Evolutionary conservation across 2,888 invertebrate species (phyloP), one percentile per base, ranked within the genome.

Genomic region (Eupeodes latifasciatus): DNA sequence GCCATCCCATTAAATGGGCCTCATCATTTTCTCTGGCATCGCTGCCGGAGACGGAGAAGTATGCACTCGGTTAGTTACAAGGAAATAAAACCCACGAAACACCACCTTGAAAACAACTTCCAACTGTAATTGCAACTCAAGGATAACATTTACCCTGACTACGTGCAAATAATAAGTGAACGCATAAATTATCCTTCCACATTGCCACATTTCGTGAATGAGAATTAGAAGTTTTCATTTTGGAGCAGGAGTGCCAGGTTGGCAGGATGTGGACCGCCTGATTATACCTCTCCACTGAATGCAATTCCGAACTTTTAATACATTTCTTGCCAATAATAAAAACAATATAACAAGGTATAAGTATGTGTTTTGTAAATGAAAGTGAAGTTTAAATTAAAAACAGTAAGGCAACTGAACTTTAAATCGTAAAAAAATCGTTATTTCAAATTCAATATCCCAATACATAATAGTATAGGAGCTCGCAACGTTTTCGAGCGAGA

Each of bases 141-240:
- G 85, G 85, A 85, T 85, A 85, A 81, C 85, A 81, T 85, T 79
- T 79, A 62, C 79, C 79, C 69, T 3, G 49, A 14, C 80, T 80
- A 80, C 76, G 76, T 80, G 80, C 76, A 80, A 85, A 85, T 76
- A 85, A 76, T 80, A 85, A 85, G 80, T 76, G 67, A 85, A 81
- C 75, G 80, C 85, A 85, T 85, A 85, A 76, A 85, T 85, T 85
- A 85, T 66, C 59, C 36, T 62, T 36, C 74, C 51, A 71, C 69
- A 44, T 62, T 84, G 64, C 71, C 69, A 81, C 76, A 75, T 76
- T 81, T 81, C 71, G 71, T 75, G 85, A 76, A 85, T 85, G 80
- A 55, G 80, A 80, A 76, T 76, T 85, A 81, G 80, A 85, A 85
- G 85, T 80, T 85, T 85, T 64, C 74, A 69, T 44, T 78, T 80